Evolutionary conservation across 1,140 invertebrate species (phyloP), one percentile per base, ranked within the genome.

Genomic region (Solenopsis fugax): DNA sequence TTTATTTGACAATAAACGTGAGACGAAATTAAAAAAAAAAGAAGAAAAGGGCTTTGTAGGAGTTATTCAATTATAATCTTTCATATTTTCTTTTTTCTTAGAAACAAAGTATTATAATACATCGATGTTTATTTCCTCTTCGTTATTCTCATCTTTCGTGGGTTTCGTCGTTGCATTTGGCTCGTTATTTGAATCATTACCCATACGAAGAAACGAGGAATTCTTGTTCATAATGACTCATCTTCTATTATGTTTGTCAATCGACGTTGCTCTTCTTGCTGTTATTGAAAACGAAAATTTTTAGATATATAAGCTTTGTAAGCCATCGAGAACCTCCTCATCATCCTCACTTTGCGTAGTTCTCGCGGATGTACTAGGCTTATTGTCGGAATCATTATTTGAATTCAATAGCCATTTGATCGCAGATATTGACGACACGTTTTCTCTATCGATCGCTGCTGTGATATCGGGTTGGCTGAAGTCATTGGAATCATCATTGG

Each of bases 381-480:
- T 9, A 24, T 7, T 86, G 37, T 21, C 34, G 24, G 41, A 56
- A 69, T 9, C 24, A 41, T 13, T 37, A 16, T 5, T 1, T 12
- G 50, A 24, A 52, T 2, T 16, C 18, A 69, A 45, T 29, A 7
- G 7, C 6, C 6, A 3, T 45, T 90, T 90, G 7, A 90, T 76
- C 2, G 73, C 56, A 0, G 18, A 52, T 4, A 90, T 60, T 0
- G 72, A 77, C 64, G 84, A 77, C 2, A 65, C 52, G 18, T 24
- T 71, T 45, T 78, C 7, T 29, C 71, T 78, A 76, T 93, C 87
- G 41, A 93, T 88, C 13, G 92, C 89, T 0, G 92, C 86, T 77
- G 92, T 93, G 34, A 90, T 82, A 58, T 92, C 87, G 18, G 78
- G 37, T 67, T 94, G 94, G 60, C 90, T 91, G 4, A 94, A 91